Evolutionary conservation across 1,140 invertebrate genomes (phyloP), one percentile per base, ranked within the genome.

Genomic region (Acromyrmex charruanus): DNA sequence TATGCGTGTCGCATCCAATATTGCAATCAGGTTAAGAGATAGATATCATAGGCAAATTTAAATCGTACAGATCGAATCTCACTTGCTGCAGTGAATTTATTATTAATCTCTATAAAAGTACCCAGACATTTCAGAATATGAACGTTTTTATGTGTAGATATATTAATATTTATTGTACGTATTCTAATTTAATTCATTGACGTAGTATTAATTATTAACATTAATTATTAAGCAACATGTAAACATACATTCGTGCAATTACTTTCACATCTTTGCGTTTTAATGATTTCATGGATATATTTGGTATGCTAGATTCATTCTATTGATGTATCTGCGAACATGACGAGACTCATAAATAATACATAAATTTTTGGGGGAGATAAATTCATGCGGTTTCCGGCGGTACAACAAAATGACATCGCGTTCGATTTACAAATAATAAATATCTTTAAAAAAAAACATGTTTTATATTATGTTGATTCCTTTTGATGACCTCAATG

Each of bases 341-440:
- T 31, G 39, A 59, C n/a, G 53, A 61, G n/a, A 35, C 18, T 63
- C 69, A 63, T 84, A 84, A 84, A 84, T 75, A 84, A 75, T 82
- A 59, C 18, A 74, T 84, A 61, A 74, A 74, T 28, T 16, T 16
- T 69, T 21, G 14, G 14, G 39, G 6, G n/a, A 49, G 80, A 59
- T 63, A 18, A 61, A 75, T 84, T 74, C 58, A 35, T 61, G 68
- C 39, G 80, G 25, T 14, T 74, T 82, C n/a, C 6, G n/a, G n/a
- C 18, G 14, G 6, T 18, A 68, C 44, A 35, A 39, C n/a, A 16
- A 81, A 71, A 71, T 35, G 14, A 69, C 44, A 68, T 9, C 49
- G 10, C 31, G 58, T 25, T 75, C n/a, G 39, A 75, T 75, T 25
- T 25, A 51, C 7, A 12, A 25, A 18, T 51, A 39, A 84, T 51